Base-by-base conservation (phyloP, 2,888 invertebrate genomes). In the Pelosia muscerda region DNA sequence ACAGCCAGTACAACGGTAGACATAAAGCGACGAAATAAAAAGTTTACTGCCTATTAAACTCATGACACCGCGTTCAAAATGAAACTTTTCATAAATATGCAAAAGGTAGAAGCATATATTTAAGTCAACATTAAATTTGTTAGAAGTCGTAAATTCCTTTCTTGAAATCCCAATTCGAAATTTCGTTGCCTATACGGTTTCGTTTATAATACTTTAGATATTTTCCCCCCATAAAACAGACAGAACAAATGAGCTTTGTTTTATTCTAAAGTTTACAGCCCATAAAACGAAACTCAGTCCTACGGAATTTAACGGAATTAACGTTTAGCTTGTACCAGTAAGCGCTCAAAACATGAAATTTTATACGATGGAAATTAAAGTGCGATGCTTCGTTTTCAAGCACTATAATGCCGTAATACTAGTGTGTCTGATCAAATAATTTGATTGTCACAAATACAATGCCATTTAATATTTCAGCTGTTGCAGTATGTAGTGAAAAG, bases 201-300 rank as follows among this genome's bases (percentile, higher is more conserved):
- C n/a, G 56, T 67, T 60, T 56, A 58, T 68, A 68, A 74, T 68
- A 69, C 72, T 76, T 72, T 23, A 28, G 61, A 63, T 60, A 70
- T 74, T 77, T 72, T 74, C 63, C 61, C 59, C 26, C 62, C 69
- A 77, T 78, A 77, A 79, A 80, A 73, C 68, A 69, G 76, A 66
- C 78, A 68, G 66, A 63, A 62, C 69, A 76, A 78, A 79, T 78
- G 79, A 81, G 81, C 75, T 79, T 81, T 80, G 82, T 77, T 75
- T 82, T 79, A 80, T 81, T 82, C 75, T 78, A 79, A 79, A 81
- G 76, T 83, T 78, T 78, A 80, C 78, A 79, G 81, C 78, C 74
- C 72, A 83, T 84, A 84, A 84, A 84, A 73, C 69, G 68, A 68
- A 76, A 70, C 65, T 75, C 56, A 71, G 68, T 74, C 69, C 79